Percentiles rank a stretch among this genome's conserved stretches.
These are phyloP conservation scores for Podocnemis expansa DNA, from an alignment of 2,113 vertebrate genomes.

Conservation along the genomic window DNA sequence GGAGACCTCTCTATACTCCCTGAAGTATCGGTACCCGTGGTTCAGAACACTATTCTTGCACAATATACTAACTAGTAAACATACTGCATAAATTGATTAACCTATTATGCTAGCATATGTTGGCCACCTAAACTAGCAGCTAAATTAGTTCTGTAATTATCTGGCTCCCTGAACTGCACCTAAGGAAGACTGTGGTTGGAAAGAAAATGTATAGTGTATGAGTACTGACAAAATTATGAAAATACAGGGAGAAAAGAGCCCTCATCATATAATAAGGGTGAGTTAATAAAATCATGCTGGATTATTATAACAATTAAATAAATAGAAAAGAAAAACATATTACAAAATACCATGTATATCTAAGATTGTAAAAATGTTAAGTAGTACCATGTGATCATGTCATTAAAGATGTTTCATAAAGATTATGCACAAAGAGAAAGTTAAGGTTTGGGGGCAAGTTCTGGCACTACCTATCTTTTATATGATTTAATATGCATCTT, in stretches of 20 bases:
- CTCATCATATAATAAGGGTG: background rate
- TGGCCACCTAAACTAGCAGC: constrained; percentile 64
- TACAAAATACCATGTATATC: background rate
- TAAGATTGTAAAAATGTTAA: rapidly evolving
- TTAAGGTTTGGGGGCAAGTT: background rate
- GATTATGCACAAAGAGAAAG: background rate
- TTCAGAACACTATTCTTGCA: constrained; percentile 16
- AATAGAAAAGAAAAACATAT: background rate
- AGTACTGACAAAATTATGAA: constrained; percentile 12
- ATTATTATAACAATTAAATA: background rate
- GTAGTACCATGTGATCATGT: background rate
- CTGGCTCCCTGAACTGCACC: constrained; percentile 49
- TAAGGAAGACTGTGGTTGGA: background rate
- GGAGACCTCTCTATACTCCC: no score
- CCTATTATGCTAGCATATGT: constrained; percentile 64
- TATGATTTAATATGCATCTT: background rate
- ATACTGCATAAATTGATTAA: constrained; percentile 61
- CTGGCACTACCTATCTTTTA: background rate
- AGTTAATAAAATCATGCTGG: background rate
- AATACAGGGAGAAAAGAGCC: background rate
- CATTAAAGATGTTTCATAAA: background rate
- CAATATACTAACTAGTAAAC: constrained; percentile 65
- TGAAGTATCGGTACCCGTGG: no score
- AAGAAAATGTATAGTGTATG: background rate
- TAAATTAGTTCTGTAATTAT: constrained; percentile 52